Conservation (phyloP, 2,888 invertebrate species). For the Hydraecia micacea region DNA sequence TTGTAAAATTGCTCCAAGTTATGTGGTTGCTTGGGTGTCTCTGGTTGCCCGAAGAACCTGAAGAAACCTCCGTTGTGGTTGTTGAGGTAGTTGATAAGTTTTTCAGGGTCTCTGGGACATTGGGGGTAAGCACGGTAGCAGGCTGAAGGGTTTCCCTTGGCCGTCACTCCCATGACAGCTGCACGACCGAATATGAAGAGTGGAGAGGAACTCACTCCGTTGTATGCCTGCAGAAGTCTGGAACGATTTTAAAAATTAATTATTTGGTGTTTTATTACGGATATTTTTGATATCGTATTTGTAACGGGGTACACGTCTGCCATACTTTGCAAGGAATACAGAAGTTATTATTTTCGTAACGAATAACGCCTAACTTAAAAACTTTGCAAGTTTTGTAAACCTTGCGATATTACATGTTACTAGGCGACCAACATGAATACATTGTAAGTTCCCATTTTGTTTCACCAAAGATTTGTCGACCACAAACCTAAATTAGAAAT, state of each 20-base stretch:
- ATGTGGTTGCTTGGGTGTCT: constrained; percentile 70
- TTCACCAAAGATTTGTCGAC: neutral
- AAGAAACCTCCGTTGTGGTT: constrained; percentile 97
- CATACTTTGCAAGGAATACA: neutral
- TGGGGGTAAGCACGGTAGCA: constrained; percentile 92
- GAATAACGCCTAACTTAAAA: neutral
- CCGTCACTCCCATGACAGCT: constrained; percentile 93
- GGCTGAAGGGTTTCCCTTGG: constrained; percentile 89
- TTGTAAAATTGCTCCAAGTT: constrained; percentile 83
- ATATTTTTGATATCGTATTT: neutral
- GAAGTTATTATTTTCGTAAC: neutral
- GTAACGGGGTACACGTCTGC: neutral
- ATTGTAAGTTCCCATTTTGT: neutral
- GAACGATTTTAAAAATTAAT: constrained; percentile 20
- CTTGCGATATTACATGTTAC: neutral
- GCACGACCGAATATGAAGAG: constrained; percentile 94
- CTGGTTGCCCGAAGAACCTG: constrained; percentile 92
- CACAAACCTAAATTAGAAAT: constrained; percentile 8
- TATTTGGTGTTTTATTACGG: neutral
- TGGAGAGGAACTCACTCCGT: constrained; percentile 90
- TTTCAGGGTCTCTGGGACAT: constrained; percentile 93
- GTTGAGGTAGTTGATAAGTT: constrained; percentile 94
- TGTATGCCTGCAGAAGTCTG: constrained; percentile 91
- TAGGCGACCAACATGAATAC: neutral
- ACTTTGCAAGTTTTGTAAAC: neutral